These are phyloP conservation scores for Carlito syrichta DNA, from an alignment of 2,113 vertebrate genomes.

Conservation along the genomic window DNA sequence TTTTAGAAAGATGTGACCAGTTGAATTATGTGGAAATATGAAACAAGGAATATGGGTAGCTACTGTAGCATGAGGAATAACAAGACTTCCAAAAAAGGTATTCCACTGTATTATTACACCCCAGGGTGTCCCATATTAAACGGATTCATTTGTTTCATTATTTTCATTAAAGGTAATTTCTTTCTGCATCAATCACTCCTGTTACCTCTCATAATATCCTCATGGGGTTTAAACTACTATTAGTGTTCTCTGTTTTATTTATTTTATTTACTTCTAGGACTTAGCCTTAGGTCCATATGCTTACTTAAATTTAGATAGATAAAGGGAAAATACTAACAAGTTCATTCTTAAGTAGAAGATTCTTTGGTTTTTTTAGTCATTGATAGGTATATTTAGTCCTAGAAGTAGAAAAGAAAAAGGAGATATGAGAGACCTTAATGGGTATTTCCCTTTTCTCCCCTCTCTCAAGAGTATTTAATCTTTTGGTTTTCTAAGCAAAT, in stretches of 20 bases:
- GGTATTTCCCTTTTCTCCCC: constrained; percentile 10
- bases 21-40: constrained; percentile 27
- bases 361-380: not conserved
- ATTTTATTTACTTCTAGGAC: constrained; percentile 48
- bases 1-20: not conserved
- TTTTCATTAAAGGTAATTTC: constrained; percentile 22
- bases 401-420: constrained; percentile 28
- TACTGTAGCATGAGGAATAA: not conserved
- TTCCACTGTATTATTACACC: not conserved
- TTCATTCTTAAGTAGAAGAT: constrained; percentile 28
- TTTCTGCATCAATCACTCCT: not conserved
- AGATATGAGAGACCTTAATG: not conserved
- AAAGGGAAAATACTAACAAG: not conserved
- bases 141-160: not conserved
- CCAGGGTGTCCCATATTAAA: not conserved
- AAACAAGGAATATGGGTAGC: not conserved
- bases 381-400: not conserved
- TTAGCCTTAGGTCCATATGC: constrained; percentile 22
- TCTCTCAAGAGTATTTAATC: constrained; percentile 52
- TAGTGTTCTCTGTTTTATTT: not conserved
- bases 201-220: constrained; percentile 2
- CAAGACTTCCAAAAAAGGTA: not conserved
- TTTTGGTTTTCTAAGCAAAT: constrained; percentile 68
- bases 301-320: not conserved
- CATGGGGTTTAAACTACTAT: not conserved